Conservation (phyloP, 2,888 invertebrate genomes). For the Syrista parreyssii region DNA sequence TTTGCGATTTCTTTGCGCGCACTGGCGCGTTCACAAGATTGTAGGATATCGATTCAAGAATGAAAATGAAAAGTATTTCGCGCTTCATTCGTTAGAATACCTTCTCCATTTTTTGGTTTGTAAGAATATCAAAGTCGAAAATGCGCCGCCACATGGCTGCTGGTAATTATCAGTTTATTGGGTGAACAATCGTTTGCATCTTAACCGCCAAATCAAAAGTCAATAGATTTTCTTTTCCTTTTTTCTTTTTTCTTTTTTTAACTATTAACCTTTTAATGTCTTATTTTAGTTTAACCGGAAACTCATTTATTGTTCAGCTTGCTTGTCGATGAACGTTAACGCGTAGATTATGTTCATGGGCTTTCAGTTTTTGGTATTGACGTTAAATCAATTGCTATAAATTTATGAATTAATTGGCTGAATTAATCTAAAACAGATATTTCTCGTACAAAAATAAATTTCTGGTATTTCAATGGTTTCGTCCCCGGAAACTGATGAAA, state of each 20-base stretch:
- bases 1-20: background rate
- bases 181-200: constrained; percentile 27
- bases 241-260: constrained; percentile 12
- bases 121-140: background rate
- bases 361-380: background rate
- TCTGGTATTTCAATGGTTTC: background rate
- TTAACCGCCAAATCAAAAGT: constrained; percentile 11
- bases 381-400: background rate
- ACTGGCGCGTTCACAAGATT: background rate
- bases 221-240: constrained; percentile 17
- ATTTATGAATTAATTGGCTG: background rate
- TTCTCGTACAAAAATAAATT: background rate
- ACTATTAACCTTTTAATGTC: constrained; percentile 12
- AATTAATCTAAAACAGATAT: background rate
- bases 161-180: background rate
- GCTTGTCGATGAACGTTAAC: constrained; percentile 58
- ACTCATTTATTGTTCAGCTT: constrained; percentile 19
- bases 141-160: background rate
- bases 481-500: background rate
- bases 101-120: background rate
- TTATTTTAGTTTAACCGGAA: constrained; percentile 22
- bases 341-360: constrained; percentile 42
- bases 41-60: background rate
- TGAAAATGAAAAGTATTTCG: background rate
- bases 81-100: background rate